Evolutionary conservation across 2,888 invertebrate species (phyloP), one percentile per base, ranked within the genome.

Genomic region (Amphipoea lucens): DNA sequence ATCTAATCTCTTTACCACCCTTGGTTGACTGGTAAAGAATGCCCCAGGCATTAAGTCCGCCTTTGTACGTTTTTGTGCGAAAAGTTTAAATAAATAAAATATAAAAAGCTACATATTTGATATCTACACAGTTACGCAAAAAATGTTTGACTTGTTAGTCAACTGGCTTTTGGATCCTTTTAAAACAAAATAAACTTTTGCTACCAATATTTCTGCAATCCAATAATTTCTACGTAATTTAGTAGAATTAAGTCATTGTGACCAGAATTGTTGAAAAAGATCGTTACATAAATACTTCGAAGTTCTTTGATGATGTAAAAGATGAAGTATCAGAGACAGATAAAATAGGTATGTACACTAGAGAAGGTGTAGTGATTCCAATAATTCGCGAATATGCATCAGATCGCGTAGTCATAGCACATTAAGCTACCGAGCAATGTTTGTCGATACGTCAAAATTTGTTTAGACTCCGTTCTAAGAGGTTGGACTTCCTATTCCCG

Each of bases 391-490:
- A 68, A 78, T 63, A 9, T 62, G 48, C 57, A 69, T 73, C 17
- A 73, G n/a, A 60, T 12, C 11, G 9, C 54, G 14, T 40, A 65
- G 48, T 69, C 60, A 83, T 45, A 45, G 83, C 51, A 48, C 69
- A 81, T 76, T 57, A 57, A 65, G 11, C 42, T 42, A 40, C 17
- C 17, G 1, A 51, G 23, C 17, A 29, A 72, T 84, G 74, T 83
- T 83, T 83, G 57, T 74, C 23, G 23, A 71, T 42, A 71, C 36
- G 66, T 78, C 84, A 79, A 73, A 76, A 73, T 71, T 74, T 83
- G 74, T 79, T 84, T 84, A 79, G 23, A 65, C 29, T 74, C 3
- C 23, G 14, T 42, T 45, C 14, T 71, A 79, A 84, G 71, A 74
- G 42, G 71, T 79, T 74, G 11, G 2, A 72, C n/a, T 63, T 69